These are phyloP conservation scores for Siniperca obscura DNA, from an alignment of 2,797 vertebrate species.

Conservation along the genomic window DNA sequence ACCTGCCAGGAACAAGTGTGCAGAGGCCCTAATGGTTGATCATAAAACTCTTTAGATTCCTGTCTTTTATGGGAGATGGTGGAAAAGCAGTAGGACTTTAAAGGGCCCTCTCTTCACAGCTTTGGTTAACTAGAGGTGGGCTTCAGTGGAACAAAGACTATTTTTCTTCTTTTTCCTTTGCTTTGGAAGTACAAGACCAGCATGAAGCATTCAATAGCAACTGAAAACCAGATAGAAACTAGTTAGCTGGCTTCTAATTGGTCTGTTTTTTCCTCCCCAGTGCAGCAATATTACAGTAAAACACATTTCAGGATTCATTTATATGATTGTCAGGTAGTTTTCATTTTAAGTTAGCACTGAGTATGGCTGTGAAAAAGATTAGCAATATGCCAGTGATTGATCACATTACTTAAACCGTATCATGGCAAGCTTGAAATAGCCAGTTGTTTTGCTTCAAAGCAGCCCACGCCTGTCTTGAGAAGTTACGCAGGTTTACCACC, in stretches of 20 bases:
- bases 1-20: slow-evolving; percentile 76
- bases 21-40: slow-evolving; percentile 74
- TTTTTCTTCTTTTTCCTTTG: slow-evolving; percentile 51
- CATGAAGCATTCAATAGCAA: slow-evolving; percentile 35
- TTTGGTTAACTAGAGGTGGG: slow-evolving; percentile 66
- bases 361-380: slow-evolving; percentile 14
- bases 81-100: slow-evolving; percentile 73
- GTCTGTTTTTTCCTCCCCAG: not conserved
- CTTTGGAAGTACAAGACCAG: slow-evolving; percentile 53
- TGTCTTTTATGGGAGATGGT: slow-evolving; percentile 77
- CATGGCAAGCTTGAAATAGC: slow-evolving; percentile 22
- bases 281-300: not conserved
- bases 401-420: not conserved
- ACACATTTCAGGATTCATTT: not conserved
- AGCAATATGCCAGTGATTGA: slow-evolving; percentile 2
- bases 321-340: not conserved
- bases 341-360: not conserved
- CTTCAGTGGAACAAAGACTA: slow-evolving; percentile 61
- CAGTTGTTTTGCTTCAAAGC: slow-evolving; percentile 31
- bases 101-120: slow-evolving; percentile 70
- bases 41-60: slow-evolving; percentile 79
- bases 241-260: slow-evolving; percentile 31
- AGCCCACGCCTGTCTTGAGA: slow-evolving; percentile 28
- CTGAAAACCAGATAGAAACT: slow-evolving; percentile 26
- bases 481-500: slow-evolving; percentile 44